These are phyloP conservation scores for Drosophila ananassae DNA, from an alignment of 1,140 invertebrate genomes.

Conservation along the genomic window DNA sequence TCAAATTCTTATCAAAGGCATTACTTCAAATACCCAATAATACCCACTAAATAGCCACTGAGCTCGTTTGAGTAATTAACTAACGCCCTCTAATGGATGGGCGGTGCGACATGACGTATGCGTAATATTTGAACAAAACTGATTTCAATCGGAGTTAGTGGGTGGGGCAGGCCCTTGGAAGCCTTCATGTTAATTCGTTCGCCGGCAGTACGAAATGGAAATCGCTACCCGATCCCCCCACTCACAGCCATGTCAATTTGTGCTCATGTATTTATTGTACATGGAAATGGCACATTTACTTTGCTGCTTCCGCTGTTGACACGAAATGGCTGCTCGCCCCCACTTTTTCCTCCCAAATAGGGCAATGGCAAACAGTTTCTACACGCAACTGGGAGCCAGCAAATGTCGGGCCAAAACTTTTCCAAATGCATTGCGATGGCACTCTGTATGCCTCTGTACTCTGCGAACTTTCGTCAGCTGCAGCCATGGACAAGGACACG, in stretches of 20 bases:
- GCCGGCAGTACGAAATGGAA: constrained; percentile 4
- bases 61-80: constrained; percentile 36
- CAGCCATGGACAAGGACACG: constrained; percentile 45
- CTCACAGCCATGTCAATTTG: constrained; percentile 39
- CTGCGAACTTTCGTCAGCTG: constrained; percentile 48
- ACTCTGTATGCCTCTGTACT: constrained; percentile 7
- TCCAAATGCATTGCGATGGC: constrained; percentile 37
- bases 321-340: constrained; percentile 53
- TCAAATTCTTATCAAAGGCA: constrained; percentile 31
- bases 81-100: constrained; percentile 65
- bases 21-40: constrained; percentile 40
- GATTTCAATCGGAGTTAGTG: constrained; percentile 28
- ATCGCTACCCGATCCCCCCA: background rate
- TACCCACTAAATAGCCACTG: constrained; percentile 38
- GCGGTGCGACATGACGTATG: constrained; percentile 50
- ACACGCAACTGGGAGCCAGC: constrained; percentile 40
- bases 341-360: constrained; percentile 2
- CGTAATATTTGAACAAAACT: constrained; percentile 58
- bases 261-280: constrained; percentile 58
- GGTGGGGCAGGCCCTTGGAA: background rate
- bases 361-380: constrained; percentile 33
- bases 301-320: constrained; percentile 73
- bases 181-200: constrained; percentile 28
- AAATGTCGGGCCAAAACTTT: constrained; percentile 31
- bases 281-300: constrained; percentile 71